These are phyloP conservation scores for Notamacropus eugenii DNA, from an alignment of 2,797 vertebrate genomes.

Conservation along the genomic window DNA sequence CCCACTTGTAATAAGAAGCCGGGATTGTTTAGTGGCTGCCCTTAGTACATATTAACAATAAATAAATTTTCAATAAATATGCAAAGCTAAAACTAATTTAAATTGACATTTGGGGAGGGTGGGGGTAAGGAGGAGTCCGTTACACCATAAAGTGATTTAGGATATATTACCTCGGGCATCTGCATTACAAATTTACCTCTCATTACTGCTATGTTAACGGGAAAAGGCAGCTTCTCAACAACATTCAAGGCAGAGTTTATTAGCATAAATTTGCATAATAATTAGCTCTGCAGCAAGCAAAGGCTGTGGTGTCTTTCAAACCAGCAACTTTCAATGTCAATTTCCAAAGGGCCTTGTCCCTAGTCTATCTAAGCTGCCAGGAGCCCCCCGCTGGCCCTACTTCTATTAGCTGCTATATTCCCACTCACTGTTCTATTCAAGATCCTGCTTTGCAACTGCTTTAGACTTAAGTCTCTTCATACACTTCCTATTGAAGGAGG, in stretches of 20 bases:
- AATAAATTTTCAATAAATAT: conserved; percentile 85
- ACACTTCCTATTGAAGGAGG: neutral
- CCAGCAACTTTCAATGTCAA: conserved; percentile 87
- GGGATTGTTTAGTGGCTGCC: conserved; percentile 73
- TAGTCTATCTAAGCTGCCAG: conserved; percentile 38
- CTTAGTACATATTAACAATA: conserved; percentile 83
- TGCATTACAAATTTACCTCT: conserved; percentile 90
- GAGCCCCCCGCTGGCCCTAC: conserved; percentile 3
- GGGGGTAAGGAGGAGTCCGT: conserved; percentile 79
- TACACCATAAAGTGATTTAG: conserved; percentile 86
- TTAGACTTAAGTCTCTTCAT: neutral
- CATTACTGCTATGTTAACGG: conserved; percentile 88
- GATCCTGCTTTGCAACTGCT: neutral
- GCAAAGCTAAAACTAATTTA: conserved; percentile 85
- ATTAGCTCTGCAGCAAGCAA: conserved; percentile 86
- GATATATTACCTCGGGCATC: conserved; percentile 88
- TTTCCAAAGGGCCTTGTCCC: conserved; percentile 71
- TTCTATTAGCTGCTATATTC: conserved; percentile 10
- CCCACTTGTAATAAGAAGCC: conserved; percentile 61
- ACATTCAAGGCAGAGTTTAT: conserved; percentile 87
- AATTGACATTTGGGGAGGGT: conserved; percentile 83
- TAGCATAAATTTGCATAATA: conserved; percentile 91
- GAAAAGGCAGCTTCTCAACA: conserved; percentile 87
- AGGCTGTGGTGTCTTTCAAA: conserved; percentile 86
- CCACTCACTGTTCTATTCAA: neutral